Evolutionary conservation across 2,888 invertebrate species (phyloP).

Genomic region (Nemoura dubitans): DNA sequence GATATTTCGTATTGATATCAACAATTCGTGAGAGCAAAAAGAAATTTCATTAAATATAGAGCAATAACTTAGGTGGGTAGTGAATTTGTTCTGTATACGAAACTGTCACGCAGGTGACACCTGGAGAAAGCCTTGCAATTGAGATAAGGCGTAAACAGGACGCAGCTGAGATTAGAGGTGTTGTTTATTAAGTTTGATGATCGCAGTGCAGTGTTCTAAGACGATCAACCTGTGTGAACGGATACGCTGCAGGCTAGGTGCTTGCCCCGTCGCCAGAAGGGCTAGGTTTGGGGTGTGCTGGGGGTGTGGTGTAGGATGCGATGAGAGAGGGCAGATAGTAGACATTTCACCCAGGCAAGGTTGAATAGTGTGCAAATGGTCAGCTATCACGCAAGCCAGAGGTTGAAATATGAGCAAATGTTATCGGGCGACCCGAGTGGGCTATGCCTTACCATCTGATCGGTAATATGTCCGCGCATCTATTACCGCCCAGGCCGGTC

Average conservation of each 20-base stretch:
- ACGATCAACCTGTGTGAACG: conserved; percentile 43
- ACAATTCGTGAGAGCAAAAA: not conserved
- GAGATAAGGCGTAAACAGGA: conserved; percentile 4
- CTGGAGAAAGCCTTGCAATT: not conserved
- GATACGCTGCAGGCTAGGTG: not conserved
- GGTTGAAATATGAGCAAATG: conserved; percentile 38
- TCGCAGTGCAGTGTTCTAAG: not conserved
- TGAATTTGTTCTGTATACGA: not conserved
- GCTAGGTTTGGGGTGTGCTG: not conserved
- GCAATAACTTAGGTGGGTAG: not conserved
- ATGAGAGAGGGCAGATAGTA: conserved; percentile 36
- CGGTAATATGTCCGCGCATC: conserved; percentile 19
- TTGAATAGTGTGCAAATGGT: conserved; percentile 39
- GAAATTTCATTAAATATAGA: conserved; percentile 1
- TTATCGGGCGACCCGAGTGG: conserved; percentile 30
- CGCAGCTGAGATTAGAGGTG: not conserved
- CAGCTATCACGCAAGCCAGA: conserved; percentile 34
- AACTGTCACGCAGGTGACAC: not conserved
- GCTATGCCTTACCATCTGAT: conserved; percentile 28
- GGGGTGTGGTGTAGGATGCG: not conserved
- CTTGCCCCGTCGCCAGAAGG: not conserved
- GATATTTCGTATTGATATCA: not conserved
- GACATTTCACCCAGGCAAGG: conserved; percentile 26
- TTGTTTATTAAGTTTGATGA: not conserved
- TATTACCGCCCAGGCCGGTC: not conserved